These are phyloP conservation scores for Pyrocephalus nanus DNA, from an alignment of 2,797 vertebrate genomes.

Conservation along the genomic window DNA sequence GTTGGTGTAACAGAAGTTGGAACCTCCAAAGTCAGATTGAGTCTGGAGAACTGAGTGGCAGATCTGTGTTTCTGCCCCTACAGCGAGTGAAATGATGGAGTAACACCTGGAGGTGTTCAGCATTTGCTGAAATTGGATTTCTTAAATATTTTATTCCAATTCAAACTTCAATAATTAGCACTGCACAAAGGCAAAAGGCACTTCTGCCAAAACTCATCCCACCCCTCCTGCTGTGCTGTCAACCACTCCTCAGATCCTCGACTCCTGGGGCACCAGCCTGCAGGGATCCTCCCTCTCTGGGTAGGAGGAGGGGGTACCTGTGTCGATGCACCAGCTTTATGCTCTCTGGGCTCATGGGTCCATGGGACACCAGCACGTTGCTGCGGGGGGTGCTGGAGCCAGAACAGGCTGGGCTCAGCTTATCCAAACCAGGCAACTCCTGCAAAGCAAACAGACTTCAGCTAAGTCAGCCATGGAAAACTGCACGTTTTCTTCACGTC, in stretches of 20 bases:
- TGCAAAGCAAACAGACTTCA: constrained; percentile 75
- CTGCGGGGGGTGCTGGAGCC: constrained; percentile 87
- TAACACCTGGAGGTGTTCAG: neutral
- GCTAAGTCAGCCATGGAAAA: neutral
- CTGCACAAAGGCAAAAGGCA: neutral
- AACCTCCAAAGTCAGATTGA: neutral
- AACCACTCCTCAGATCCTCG: neutral
- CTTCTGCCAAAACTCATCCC: neutral
- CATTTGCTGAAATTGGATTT: neutral
- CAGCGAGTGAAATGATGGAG: neutral
- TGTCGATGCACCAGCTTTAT: constrained; percentile 93
- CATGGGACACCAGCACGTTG: constrained; percentile 87
- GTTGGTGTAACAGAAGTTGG: neutral
- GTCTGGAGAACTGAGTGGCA: neutral
- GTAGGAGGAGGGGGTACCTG: constrained; percentile 78
- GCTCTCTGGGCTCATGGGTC: constrained; percentile 95
- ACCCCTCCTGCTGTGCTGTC: neutral
- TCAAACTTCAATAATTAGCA: neutral
- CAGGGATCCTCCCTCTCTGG: neutral
- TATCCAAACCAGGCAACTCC: constrained; percentile 91
- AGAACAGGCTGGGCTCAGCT: constrained; percentile 87
- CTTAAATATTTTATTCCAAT: neutral
- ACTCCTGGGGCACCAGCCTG: neutral
- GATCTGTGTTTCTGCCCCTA: neutral
- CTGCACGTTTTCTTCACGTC: neutral